These are phyloP conservation scores for Gracilinanus agilis DNA, from an alignment of 2,113 vertebrate species.

Conservation along the genomic window DNA sequence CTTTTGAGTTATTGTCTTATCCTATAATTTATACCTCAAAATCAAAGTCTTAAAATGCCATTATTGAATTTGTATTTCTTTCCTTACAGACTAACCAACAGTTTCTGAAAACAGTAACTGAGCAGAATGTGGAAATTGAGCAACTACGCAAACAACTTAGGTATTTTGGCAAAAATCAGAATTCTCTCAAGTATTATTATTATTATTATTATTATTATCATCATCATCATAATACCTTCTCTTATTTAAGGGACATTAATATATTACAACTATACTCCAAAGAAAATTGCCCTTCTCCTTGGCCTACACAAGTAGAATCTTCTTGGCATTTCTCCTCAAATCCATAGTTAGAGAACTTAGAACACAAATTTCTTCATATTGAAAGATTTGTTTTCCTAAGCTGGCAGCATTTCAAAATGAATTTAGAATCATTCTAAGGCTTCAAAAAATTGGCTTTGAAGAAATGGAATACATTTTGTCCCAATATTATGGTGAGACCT, in stretches of 20 bases:
- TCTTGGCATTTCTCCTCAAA: background rate
- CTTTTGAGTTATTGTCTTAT: conserved; percentile 13
- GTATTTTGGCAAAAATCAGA: conserved; percentile 81
- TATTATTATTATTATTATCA: background rate
- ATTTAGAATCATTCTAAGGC: background rate
- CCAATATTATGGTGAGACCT: background rate
- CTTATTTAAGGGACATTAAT: background rate
- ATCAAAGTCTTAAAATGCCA: conserved; percentile 24
- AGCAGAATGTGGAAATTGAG: conserved; percentile 90
- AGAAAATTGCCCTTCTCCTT: background rate
- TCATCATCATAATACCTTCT: background rate
- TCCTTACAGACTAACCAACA: conserved; percentile 91
- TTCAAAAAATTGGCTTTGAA: background rate
- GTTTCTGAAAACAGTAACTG: conserved; percentile 90
- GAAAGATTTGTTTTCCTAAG: background rate
- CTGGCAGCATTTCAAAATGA: background rate
- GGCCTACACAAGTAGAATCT: background rate
- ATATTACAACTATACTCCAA: background rate
- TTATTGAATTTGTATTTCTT: conserved; percentile 36
- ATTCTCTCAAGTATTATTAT: background rate
- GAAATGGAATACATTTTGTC: background rate
- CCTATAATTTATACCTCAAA: conserved; percentile 7
- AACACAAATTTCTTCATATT: background rate
- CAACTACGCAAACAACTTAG: conserved; percentile 90
- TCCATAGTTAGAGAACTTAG: background rate